Evolutionary conservation across 2,888 invertebrate species (phyloP), one percentile per base, ranked within the genome.

Genomic region (Melieria crassipennis): DNA sequence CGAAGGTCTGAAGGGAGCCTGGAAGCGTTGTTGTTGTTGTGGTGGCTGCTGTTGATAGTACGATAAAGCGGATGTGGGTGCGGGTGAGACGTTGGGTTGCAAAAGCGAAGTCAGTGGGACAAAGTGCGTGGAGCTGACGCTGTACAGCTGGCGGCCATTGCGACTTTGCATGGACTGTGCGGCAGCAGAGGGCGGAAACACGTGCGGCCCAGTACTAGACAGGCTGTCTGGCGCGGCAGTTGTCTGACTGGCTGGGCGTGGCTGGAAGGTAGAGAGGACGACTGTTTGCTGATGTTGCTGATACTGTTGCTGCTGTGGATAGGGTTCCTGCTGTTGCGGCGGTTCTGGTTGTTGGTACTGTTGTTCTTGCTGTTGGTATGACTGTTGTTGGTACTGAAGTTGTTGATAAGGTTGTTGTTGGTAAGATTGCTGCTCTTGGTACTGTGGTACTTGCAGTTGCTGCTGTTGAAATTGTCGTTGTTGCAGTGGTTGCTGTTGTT

Each of bases 1-100:
- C 4, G 81, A 81, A 7, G 82, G 79, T n/a, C 80, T 69, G 65
- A 81, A 81, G 43, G 82, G 81, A 56, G 70, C 46, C 52, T 70
- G 50, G 77, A 81, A 47, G 72, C 76, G 30, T 60, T 16, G 42
- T 6, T 42, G 58, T 42, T 58, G 58, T 42, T 58, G 58, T 7
- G 30, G 58, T 7, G 30, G 58, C 4, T 58, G 58, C 43, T 58
- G 58, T 11, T 58, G 58, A 11, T 58, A 43, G 11, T 30, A 43
- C 42, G 30, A 43, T 11, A 58, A n/a, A 9, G 30, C 42, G 30
- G 42, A 11, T 11, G 30, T 11, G 9, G 67, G 7, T n/a, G 52
- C 62, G 13, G 48, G 42, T 9, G 42, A 45, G 10, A 52, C 16
- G 58, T 67, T 63, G 6, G 62, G 62, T 45, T 69, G 69, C 6